phyloP scores from a whole-genome alignment of 2,797 vertebrate species.

The Leuciscus waleckii region DNA sequence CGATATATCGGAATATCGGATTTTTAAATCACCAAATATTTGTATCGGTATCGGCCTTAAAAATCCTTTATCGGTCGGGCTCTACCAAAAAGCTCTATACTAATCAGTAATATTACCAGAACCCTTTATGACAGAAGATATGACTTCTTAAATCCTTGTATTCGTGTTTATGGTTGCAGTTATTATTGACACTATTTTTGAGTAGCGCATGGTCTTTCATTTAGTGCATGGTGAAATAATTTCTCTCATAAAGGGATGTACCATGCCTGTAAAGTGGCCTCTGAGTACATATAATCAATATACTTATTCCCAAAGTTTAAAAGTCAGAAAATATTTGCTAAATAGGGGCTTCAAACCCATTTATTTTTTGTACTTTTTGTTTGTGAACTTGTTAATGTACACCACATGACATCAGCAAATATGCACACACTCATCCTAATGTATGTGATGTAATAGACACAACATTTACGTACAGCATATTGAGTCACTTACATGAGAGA shows the following conservation, averaged over 20 bases:
- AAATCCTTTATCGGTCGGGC: no score
- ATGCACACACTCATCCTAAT: not conserved
- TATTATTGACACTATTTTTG: not conserved
- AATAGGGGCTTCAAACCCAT: not conserved
- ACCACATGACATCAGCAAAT: not conserved
- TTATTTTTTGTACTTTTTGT: constrained; percentile 9
- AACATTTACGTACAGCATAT: not conserved
- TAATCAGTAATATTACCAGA: not conserved
- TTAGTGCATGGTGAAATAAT: not conserved
- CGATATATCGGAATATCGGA: no score
- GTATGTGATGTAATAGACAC: not conserved
- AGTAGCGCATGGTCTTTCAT: not conserved
- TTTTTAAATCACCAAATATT: no score
- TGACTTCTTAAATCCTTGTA: not conserved
- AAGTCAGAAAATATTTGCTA: constrained; percentile 73
- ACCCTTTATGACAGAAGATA: not conserved
- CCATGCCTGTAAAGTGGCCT: not conserved
- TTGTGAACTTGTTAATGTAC: constrained; percentile 9
- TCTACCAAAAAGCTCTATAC: not conserved
- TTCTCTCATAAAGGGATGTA: not conserved
- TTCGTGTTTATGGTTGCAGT: not conserved
- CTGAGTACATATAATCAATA: constrained; percentile 73
- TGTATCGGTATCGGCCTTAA: no score
- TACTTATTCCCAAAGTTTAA: constrained; percentile 73
- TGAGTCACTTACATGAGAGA: not conserved